Conservation (phyloP, 2,797 vertebrate genomes). For the Dipus sagitta region DNA sequence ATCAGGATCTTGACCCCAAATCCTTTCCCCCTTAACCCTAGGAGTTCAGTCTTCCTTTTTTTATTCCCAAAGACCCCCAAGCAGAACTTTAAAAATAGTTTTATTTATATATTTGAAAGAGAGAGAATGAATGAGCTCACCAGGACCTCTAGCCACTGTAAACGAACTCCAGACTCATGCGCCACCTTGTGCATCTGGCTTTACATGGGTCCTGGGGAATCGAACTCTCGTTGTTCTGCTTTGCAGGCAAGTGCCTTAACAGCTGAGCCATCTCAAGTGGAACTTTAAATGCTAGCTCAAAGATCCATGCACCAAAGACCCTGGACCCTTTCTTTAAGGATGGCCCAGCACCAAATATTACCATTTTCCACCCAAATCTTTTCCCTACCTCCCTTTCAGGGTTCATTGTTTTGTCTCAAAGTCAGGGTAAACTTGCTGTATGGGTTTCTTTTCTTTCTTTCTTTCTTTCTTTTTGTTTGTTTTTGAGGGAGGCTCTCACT, state of each 20-base stretch:
- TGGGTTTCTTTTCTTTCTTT: background rate
- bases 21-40: background rate
- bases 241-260: too few relatives aligned
- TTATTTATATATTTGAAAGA: too few relatives aligned
- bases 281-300: slow-evolving; percentile 1
- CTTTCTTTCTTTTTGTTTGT: too few relatives aligned
- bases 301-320: background rate
- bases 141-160: too few relatives aligned
- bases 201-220: too few relatives aligned
- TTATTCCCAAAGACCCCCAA: slow-evolving; percentile 60
- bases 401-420: slow-evolving; percentile 28
- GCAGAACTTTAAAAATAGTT: background rate
- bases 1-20: too few relatives aligned
- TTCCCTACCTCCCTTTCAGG: background rate
- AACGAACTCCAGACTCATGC: too few relatives aligned
- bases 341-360: background rate
- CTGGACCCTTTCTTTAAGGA: slow-evolving; percentile 1
- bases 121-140: too few relatives aligned
- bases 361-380: background rate
- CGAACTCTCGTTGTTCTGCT: too few relatives aligned
- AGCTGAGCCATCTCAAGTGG: too few relatives aligned
- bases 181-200: too few relatives aligned
- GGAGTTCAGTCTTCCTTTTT: slow-evolving; percentile 39
- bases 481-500: too few relatives aligned
- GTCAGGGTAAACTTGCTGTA: background rate